These are phyloP conservation scores for Orthonychiurus folsomi DNA, from an alignment of 2,888 invertebrate genomes.

Conservation along the genomic window DNA sequence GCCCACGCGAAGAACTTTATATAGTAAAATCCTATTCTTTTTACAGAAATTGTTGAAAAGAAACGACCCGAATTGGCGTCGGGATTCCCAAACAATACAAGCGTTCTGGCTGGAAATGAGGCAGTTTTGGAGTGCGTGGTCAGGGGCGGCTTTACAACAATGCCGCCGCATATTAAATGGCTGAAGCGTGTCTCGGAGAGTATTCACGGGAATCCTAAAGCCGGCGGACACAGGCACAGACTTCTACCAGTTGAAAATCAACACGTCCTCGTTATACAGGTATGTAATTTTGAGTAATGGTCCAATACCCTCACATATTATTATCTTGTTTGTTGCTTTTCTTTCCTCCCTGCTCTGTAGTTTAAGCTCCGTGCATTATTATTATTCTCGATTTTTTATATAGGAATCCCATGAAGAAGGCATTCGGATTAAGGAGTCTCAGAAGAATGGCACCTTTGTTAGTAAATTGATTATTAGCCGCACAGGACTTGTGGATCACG, in stretches of 20 bases:
- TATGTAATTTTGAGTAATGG: slow-evolving; percentile 17
- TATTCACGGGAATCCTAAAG: slow-evolving; percentile 24
- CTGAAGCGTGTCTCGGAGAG: slow-evolving; percentile 34
- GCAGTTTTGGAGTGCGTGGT: slow-evolving; percentile 39
- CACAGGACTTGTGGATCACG: slow-evolving; percentile 31
- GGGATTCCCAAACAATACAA: slow-evolving; percentile 37
- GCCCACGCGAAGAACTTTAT: slow-evolving; percentile 7
- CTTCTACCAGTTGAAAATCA: slow-evolving; percentile 37
- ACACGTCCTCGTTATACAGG: slow-evolving; percentile 39
- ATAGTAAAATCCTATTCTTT: slow-evolving; percentile 9
- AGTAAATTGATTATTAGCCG: slow-evolving; percentile 36
- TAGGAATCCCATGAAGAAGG: slow-evolving; percentile 38
- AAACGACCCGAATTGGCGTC: slow-evolving; percentile 33
- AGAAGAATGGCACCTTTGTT: slow-evolving; percentile 36
- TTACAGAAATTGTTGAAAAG: slow-evolving; percentile 36
- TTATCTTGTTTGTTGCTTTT: not conserved
- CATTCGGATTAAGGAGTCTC: slow-evolving; percentile 38
- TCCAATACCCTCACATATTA: not conserved
- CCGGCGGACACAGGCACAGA: slow-evolving; percentile 30
- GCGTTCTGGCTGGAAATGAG: slow-evolving; percentile 35
- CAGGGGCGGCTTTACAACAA: slow-evolving; percentile 30
- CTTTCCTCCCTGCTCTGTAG: no score
- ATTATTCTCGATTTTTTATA: slow-evolving; percentile 10
- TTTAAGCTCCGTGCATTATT: slow-evolving; percentile 2
- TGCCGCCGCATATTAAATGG: slow-evolving; percentile 40